Evolutionary conservation across 2,113 vertebrate species (phyloP).

Genomic region (Litocranius walleri): DNA sequence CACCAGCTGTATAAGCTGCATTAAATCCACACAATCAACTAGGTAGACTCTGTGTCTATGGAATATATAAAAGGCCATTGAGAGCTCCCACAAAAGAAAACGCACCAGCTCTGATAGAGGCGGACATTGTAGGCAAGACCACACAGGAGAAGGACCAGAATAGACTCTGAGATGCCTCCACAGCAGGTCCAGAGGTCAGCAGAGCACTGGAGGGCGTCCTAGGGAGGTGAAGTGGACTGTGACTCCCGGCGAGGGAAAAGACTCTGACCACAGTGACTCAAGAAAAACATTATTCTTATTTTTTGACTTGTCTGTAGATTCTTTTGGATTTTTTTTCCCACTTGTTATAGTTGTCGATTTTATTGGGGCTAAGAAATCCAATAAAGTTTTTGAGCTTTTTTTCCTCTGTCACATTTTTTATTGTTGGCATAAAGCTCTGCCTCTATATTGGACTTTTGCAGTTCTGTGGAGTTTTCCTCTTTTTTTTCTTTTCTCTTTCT

Average conservation of each 20-base stretch:
- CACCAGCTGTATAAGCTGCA: not conserved
- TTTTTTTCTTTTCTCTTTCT: not conserved
- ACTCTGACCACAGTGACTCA: not conserved
- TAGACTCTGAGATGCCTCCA: not conserved
- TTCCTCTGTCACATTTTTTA: not conserved
- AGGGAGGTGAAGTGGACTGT: not conserved
- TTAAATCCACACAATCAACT: not conserved
- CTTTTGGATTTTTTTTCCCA: not conserved
- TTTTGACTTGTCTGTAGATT: not conserved
- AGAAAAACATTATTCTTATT: not conserved
- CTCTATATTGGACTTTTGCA: not conserved
- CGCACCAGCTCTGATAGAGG: not conserved
- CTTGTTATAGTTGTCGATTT: not conserved
- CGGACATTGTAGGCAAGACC: not conserved
- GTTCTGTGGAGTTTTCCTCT: not conserved
- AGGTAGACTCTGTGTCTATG: not conserved
- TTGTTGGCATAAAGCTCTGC: not conserved
- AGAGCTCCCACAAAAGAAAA: not conserved
- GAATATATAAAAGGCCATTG: not conserved
- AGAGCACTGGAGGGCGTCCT: not conserved
- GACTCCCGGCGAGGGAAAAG: fast-evolving
- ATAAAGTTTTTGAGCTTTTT: not conserved
- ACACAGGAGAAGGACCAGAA: not conserved
- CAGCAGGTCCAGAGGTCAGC: not conserved
- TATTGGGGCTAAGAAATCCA: not conserved